A percentile compares a stretch with the other conserved stretches of the same genome.
phyloP scores from a whole-genome alignment of 2,113 vertebrate species.

The Microcebus lehilahytsara region DNA sequence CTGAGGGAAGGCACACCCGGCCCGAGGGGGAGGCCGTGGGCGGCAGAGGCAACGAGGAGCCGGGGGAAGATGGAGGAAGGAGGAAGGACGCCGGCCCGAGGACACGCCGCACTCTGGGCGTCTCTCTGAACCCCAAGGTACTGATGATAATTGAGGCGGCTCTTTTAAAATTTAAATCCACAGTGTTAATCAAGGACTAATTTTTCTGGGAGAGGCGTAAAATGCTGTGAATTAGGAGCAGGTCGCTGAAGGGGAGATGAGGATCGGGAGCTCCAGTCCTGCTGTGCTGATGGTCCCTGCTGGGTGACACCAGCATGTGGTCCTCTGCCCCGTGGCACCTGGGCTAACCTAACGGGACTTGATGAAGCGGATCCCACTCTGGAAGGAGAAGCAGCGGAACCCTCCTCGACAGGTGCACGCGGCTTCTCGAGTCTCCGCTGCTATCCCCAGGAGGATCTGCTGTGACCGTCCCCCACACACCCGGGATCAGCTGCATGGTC shows the following conservation, averaged over 20 bases:
- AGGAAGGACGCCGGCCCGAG: too few species aligned
- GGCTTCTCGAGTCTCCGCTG: neutral
- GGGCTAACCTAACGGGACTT: neutral
- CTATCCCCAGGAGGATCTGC: neutral
- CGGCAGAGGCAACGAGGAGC: accelerated
- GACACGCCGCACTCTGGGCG: neutral
- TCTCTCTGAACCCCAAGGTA: neutral
- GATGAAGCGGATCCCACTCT: neutral
- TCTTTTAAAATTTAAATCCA: neutral
- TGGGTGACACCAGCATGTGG: neutral
- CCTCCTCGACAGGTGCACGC: neutral
- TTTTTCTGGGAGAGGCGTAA: neutral
- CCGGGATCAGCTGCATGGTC: neutral
- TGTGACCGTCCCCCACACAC: neutral
- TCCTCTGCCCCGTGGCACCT: neutral
- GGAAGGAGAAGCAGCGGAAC: neutral
- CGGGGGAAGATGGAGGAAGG: neutral
- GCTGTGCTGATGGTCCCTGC: neutral
- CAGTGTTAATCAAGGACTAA: neutral
- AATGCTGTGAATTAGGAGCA: neutral
- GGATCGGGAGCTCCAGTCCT: neutral
- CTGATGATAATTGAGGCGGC: too few species aligned
- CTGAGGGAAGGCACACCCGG: neutral
- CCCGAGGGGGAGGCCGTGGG: neutral
- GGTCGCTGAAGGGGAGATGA: neutral